Conservation (phyloP, 2,888 invertebrate species). For the Aelia acuminata region DNA sequence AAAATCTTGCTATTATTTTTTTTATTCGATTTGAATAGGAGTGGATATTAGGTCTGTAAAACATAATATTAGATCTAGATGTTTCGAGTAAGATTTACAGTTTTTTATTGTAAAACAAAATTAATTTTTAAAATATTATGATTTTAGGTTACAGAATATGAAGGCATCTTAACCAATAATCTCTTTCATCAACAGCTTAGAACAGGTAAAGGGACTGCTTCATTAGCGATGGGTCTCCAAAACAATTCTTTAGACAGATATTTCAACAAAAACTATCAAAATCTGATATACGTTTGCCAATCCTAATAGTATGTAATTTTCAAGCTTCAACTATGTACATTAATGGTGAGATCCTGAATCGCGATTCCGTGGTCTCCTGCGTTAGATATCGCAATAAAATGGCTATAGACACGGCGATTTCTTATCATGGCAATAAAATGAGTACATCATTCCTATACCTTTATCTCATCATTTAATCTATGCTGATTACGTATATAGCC, state of each 20-base stretch:
- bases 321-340: not conserved
- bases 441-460: too few relatives aligned
- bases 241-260: not conserved
- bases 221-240: not conserved
- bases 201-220: not conserved
- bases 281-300: not conserved
- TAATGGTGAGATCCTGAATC: not conserved
- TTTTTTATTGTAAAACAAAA: too few relatives aligned
- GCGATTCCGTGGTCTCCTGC: not conserved
- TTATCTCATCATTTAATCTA: not conserved
- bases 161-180: not conserved
- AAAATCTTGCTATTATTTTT: too few relatives aligned
- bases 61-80: too few relatives aligned
- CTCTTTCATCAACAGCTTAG: not conserved
- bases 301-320: not conserved
- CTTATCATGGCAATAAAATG: not conserved
- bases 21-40: too few relatives aligned
- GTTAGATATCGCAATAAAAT: not conserved
- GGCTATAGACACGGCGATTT: not conserved
- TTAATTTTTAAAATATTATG: too few relatives aligned
- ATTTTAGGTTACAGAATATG: too few relatives aligned
- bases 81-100: too few relatives aligned
- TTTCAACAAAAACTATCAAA: not conserved
- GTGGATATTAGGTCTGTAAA: too few relatives aligned
- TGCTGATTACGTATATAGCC: too few relatives aligned